These are phyloP conservation scores for Sorex fumeus DNA, from an alignment of 2,113 vertebrate genomes.

Conservation along the genomic window DNA sequence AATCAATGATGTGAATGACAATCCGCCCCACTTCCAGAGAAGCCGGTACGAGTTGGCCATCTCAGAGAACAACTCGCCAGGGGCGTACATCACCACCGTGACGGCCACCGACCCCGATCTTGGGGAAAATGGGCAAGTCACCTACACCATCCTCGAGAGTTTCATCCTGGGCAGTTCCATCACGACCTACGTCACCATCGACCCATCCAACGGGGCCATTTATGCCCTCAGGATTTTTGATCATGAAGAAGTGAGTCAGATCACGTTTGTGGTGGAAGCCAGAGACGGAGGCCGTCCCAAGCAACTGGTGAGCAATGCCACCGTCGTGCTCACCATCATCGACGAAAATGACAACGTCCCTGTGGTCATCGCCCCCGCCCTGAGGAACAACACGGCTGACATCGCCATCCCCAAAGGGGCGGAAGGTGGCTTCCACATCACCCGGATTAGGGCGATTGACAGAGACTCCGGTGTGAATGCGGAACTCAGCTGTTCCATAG, in stretches of 20 bases:
- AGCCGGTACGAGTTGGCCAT: slow-evolving; percentile 96
- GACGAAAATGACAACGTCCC: slow-evolving; percentile 98
- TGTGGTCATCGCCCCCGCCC: slow-evolving; percentile 91
- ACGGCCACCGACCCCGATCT: slow-evolving; percentile 96
- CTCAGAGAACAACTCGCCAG: slow-evolving; percentile 97
- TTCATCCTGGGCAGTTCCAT: slow-evolving; percentile 92
- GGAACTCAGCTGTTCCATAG: slow-evolving; percentile 94
- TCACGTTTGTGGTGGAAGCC: slow-evolving; percentile 95
- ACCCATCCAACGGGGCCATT: slow-evolving; percentile 96
- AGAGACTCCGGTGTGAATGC: slow-evolving; percentile 96
- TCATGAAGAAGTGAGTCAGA: slow-evolving; percentile 95
- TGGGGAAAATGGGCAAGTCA: slow-evolving; percentile 97
- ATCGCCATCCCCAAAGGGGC: slow-evolving; percentile 94
- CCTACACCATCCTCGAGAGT: slow-evolving; percentile 95
- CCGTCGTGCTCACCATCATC: slow-evolving; percentile 94
- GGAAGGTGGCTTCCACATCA: slow-evolving; percentile 93
- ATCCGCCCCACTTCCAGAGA: slow-evolving; percentile 96
- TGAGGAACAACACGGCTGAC: slow-evolving; percentile 95
- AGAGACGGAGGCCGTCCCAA: slow-evolving; percentile 93
- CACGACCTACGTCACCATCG: slow-evolving; percentile 96
- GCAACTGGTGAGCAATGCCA: slow-evolving; percentile 93
- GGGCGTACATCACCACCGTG: slow-evolving; percentile 95
- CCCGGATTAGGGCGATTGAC: slow-evolving; percentile 93
- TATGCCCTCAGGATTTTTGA: slow-evolving; percentile 97
- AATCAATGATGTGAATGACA: slow-evolving; percentile 97